Percentiles rank a stretch among this genome's conserved stretches.
Conservation (phyloP, 2,888 invertebrate species). For the Herminia tarsipennalis region DNA sequence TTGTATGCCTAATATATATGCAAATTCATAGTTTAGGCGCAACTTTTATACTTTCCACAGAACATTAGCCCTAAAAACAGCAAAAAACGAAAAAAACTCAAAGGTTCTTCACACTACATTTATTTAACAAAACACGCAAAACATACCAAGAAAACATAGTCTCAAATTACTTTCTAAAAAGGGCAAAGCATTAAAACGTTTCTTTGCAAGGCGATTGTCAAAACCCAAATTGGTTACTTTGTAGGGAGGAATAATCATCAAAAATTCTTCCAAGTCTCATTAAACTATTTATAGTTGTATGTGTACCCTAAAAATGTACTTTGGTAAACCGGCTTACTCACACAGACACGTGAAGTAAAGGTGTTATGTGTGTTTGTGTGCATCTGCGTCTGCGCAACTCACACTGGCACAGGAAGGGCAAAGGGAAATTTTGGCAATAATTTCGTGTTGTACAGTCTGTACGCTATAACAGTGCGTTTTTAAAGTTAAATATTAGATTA, state of each 20-base stretch:
- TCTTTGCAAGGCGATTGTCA: constrained; percentile 13
- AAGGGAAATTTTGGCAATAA: constrained; percentile 83
- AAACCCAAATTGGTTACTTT: constrained; percentile 34
- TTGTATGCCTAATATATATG: no score
- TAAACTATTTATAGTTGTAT: constrained; percentile 66
- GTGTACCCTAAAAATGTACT: constrained; percentile 72
- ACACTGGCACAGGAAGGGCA: constrained; percentile 65
- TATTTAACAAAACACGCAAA: not conserved
- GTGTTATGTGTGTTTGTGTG: constrained; percentile 30
- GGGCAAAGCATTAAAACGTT: constrained; percentile 16
- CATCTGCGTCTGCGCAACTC: constrained; percentile 50
- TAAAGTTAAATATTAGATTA: constrained; percentile 1
- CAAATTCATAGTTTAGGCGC: no score
- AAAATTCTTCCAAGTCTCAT: constrained; percentile 54
- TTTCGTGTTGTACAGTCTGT: constrained; percentile 53
- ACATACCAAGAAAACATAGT: constrained; percentile 21
- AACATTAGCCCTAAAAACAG: no score
- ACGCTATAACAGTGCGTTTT: constrained; percentile 37
- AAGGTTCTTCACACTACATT: constrained; percentile 6
- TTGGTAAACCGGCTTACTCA: constrained; percentile 72
- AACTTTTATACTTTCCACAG: no score
- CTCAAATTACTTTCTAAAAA: constrained; percentile 26
- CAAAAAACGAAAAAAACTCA: no score
- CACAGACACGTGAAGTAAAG: constrained; percentile 34
- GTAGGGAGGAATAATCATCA: constrained; percentile 36